phyloP scores from a whole-genome alignment of 2,113 vertebrate genomes.

The Coreoperca whiteheadi region DNA sequence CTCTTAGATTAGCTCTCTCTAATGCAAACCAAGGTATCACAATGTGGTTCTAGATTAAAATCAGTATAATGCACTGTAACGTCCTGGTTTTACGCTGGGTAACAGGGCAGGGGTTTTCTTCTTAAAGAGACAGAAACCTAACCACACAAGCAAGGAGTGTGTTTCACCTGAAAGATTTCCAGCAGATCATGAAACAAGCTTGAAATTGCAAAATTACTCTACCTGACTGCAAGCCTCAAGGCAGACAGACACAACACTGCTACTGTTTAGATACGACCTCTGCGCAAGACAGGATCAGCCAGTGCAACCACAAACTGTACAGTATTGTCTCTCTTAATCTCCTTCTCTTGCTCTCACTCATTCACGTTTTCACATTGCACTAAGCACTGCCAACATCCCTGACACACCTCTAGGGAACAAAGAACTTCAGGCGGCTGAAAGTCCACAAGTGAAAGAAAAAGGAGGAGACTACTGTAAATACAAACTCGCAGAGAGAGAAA shows the following conservation, averaged over 20 bases:
- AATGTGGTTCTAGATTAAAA: slow-evolving; percentile 50
- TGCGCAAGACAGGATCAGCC: slow-evolving; percentile 56
- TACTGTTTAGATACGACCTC: slow-evolving; percentile 38
- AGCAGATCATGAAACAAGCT: slow-evolving; percentile 35
- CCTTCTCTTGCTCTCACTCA: slow-evolving; percentile 12
- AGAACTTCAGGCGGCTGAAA: slow-evolving; percentile 22
- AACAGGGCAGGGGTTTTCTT: not conserved
- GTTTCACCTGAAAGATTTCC: slow-evolving; percentile 41
- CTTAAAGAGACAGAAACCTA: slow-evolving; percentile 16
- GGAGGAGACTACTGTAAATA: slow-evolving; percentile 17
- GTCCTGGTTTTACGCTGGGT: slow-evolving; percentile 30
- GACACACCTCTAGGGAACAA: slow-evolving; percentile 41
- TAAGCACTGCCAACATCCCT: slow-evolving; percentile 15
- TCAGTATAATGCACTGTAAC: slow-evolving; percentile 26
- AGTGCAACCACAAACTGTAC: slow-evolving; percentile 40
- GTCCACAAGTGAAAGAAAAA: slow-evolving; percentile 1
- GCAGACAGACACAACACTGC: slow-evolving; percentile 42
- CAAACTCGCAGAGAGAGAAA: not conserved
- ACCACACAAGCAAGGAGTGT: not conserved
- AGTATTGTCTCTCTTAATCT: slow-evolving; percentile 6
- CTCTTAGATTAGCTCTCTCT: slow-evolving; percentile 21
- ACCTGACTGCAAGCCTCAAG: slow-evolving; percentile 41
- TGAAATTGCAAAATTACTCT: slow-evolving; percentile 48
- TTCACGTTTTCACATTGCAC: not conserved
- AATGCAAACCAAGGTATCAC: slow-evolving; percentile 39